Evolutionary conservation across 1,140 invertebrate genomes (phyloP), one percentile per base, ranked within the genome.

Genomic region (Gonioctena quinquepunctata): DNA sequence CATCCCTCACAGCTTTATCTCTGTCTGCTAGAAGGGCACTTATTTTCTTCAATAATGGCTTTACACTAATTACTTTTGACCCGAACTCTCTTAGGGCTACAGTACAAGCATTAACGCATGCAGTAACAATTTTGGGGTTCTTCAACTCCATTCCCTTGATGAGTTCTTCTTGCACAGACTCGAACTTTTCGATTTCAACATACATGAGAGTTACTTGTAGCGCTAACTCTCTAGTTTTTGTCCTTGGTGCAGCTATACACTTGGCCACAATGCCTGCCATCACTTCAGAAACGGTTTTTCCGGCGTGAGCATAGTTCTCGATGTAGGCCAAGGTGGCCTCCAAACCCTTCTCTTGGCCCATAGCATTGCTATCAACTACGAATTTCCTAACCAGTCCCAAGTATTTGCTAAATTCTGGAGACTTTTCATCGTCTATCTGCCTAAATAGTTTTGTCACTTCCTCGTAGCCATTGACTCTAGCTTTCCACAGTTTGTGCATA

Each of bases 401-500:
- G 85, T 93, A 99, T 83, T 96, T 97, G 67, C 89, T 92, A 89
- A 96, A 98, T 81, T 98, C 96, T 1, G 94, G 90, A 54, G 93
- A 93, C 80, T 98, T 98, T 80, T 97, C 95, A 85, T 98, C 95
- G 70, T 92, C 91, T 69, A 94, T 90, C 74, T 90, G 89, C 54
- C 90, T 87, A 85, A 99, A 97, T 6, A 94, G 85, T 82, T 97
- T 97, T 3, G 91, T 88, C 0, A 95, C 92, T 83, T 97, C 95
- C 85, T 98, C 96, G 79, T 98, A 99, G 0, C 96, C 97, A 79
- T 91, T 90, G 0, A 98, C 86, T 78, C 97, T 87, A 3, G 96
- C 96, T 84, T 98, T 98, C 96, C 96, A 99, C 67, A 93, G 88
- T 86, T 98, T 98, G 81, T 98, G 96, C 16, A 93, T 89, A 84